Conservation (phyloP, 2,888 invertebrate genomes). For the Icerya purchasi region DNA sequence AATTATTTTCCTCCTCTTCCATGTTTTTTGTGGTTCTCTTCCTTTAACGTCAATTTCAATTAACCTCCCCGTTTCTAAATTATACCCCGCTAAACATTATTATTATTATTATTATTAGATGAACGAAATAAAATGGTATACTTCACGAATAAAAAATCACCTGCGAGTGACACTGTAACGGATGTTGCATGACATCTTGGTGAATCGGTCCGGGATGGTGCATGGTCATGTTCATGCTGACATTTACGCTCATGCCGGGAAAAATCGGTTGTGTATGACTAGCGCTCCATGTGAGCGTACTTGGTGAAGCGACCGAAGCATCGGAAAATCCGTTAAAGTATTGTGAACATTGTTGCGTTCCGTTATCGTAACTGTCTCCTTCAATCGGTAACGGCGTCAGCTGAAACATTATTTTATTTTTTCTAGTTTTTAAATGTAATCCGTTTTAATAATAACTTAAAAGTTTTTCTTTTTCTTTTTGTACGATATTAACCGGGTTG, state of each 20-base stretch:
- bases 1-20: no score
- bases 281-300: conserved; percentile 8
- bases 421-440: not conserved
- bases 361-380: conserved; percentile 4
- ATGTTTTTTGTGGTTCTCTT: no score
- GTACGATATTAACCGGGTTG: no score
- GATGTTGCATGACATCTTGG: conserved; percentile 24
- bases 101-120: no score
- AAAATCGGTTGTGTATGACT: conserved; percentile 8
- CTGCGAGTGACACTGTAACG: conserved; percentile 42
- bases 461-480: no score
- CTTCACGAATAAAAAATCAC: conserved; percentile 27
- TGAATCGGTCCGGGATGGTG: conserved; percentile 28
- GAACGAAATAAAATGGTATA: no score
- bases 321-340: conserved; percentile 8
- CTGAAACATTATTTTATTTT: not conserved
- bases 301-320: conserved; percentile 2
- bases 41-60: no score
- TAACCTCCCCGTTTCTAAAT: no score
- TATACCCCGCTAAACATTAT: no score
- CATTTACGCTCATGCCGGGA: conserved; percentile 90
- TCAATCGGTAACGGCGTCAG: conserved; percentile 3
- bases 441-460: not conserved
- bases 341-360: conserved; percentile 10
- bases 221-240: conserved; percentile 97